Evolutionary conservation across 2,113 vertebrate genomes (phyloP).

Genomic region (Panurus biarmicus): DNA sequence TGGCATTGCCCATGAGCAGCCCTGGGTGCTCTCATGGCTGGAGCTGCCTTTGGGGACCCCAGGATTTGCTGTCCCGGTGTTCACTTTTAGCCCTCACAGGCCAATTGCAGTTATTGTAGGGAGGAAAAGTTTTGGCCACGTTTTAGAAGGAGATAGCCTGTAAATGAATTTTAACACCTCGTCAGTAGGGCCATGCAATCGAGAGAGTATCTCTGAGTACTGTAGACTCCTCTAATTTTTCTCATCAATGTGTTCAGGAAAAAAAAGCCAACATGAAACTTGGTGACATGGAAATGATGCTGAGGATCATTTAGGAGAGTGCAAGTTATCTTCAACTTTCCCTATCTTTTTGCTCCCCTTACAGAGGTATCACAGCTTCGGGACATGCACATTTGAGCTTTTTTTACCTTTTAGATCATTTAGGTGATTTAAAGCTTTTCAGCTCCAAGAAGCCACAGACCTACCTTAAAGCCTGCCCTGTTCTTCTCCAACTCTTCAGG

Average conservation of each 20-base stretch:
- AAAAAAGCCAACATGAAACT: not conserved
- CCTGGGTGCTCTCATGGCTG: not conserved
- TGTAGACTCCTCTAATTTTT: not conserved
- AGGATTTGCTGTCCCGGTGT: not conserved
- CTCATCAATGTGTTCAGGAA: not conserved
- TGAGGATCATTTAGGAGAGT: not conserved
- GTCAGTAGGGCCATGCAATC: accelerated
- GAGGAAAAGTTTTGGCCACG: not conserved
- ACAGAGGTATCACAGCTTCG: not conserved
- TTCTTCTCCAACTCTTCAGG: not conserved
- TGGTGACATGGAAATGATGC: not conserved
- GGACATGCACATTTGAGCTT: not conserved
- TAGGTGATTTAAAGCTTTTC: not conserved
- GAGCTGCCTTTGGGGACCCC: not conserved
- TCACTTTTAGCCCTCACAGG: accelerated
- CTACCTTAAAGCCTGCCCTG: not conserved
- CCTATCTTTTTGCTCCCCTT: not conserved
- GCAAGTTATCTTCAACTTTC: not conserved
- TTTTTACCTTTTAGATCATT: not conserved
- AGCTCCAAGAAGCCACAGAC: not conserved
- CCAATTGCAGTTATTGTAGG: accelerated
- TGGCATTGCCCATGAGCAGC: not conserved
- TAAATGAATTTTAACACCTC: not conserved
- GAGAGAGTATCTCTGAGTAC: not conserved
- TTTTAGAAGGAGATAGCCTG: not conserved